Base-by-base conservation (phyloP, 2,113 vertebrate genomes). In the Barbus barbus region DNA sequence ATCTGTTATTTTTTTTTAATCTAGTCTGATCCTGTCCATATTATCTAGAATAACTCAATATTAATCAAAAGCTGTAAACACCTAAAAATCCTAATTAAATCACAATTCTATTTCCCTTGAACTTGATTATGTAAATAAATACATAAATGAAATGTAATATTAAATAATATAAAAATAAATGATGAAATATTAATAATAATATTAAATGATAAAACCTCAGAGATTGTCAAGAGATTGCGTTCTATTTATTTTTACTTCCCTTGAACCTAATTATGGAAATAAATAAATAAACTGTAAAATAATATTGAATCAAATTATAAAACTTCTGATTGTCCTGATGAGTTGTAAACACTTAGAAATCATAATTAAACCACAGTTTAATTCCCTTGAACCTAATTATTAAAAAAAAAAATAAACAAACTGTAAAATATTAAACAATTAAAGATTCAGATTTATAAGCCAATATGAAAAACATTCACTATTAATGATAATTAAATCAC, bases 31-130 rank as follows among this genome's bases (percentile, higher is more conserved):
- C n/a, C 31, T 44, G 18, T 79, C 14, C 14, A 26, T 79, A 44
- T 79, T 46, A 20, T 85, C 86, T 89, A 89, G 87, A 74, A 91
- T 90, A 89, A 91, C 90, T 87, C 86, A 51, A 36, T 22, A 22
- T 46, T 60, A 22, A n/a, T 79, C 36, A 74, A 74, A 46, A 12
- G 36, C 36, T 79, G n/a, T 79, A 79, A 24, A 79, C 24, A 63
- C 56, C n/a, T 63, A 28, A 3, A 18, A 28, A 79, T 26, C 24
- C 3, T 26, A 46, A 20, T 78, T 24, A 60, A 14, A 73, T n/a
- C 38, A 60, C 56, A 79, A 24, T 13, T n/a, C 28, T 33, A 60
- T 3, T 60, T 38, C 22, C 4, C 13, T 5, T 60, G 20, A 51
- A 51, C 48, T 16, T 1, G 48, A 18, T 51, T 51, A 5, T 51